Base-by-base conservation (phyloP, 2,113 vertebrate genomes). In the Sinocyclocheilus anophthalmus region DNA sequence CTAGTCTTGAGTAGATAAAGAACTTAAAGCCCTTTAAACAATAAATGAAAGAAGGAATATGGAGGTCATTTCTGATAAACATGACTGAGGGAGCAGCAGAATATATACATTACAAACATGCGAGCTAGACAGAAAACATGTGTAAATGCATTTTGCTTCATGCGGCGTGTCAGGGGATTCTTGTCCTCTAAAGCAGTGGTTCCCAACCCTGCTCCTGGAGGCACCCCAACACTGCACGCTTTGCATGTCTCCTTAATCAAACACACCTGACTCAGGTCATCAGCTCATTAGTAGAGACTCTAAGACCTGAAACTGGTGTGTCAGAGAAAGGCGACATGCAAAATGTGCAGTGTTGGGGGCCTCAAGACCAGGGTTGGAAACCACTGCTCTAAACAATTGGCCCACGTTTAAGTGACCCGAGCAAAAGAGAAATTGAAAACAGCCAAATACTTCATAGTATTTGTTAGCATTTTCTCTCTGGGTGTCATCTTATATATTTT, bases 31-130 rank as follows among this genome's bases (percentile, higher is more conserved):
- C 6, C 24, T 30, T 53, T 18, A 30, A 50, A 53, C 42, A 53
- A 53, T 16, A 53, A 16, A 13, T 77, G 24, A 53, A 55, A 26
- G 16, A 10, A 77, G n/a, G 37, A 22, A 72, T 72, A 9, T 39
- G 69, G 69, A 39, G 16, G 5, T 73, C 1, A 33, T 73, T 5
- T 11, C 16, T 77, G 48, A 33, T 53, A 55, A 77, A 55, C 45
- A 33, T 72, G 69, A 39, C 69, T 24, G 13, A 55, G 24, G 12
- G 10, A 22, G 57, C 20, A 77, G 42, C 22, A 26, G 59, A n/a
- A 69, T 10, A 13, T 5, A 20, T 61, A 77, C 76, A 83, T 76
- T 42, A 76, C 6, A 88, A 69, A 77, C 75, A 83, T 53, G 76
- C 20, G 76, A 30, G 85, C 59, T 82, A 57, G 78, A 59, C 10